Evolutionary conservation across 2,797 vertebrate species (phyloP).

Genomic region (Falco berigora): DNA sequence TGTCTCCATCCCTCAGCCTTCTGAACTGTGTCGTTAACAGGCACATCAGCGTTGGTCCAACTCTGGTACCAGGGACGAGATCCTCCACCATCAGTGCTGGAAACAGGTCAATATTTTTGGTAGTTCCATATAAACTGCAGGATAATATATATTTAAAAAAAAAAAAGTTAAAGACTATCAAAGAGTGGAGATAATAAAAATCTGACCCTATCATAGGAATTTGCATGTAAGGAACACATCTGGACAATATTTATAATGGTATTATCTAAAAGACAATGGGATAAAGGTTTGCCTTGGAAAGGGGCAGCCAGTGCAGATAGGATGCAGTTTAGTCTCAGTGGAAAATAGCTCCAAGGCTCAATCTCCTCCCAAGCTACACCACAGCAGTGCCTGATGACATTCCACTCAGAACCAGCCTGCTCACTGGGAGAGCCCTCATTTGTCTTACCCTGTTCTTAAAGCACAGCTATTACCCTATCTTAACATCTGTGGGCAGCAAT

Average conservation of each 20-base stretch:
- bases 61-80: constrained; percentile 68
- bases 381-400: not conserved
- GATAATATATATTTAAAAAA: not conserved
- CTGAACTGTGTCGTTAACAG: constrained; percentile 66
- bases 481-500: not conserved
- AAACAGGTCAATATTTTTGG: constrained; percentile 74
- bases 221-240: not conserved
- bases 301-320: not conserved
- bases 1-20: constrained; percentile 71
- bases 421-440: not conserved
- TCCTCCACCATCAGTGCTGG: constrained; percentile 74
- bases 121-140: constrained; percentile 70
- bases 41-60: constrained; percentile 70
- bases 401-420: not conserved
- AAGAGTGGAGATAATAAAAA: not conserved
- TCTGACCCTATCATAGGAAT: not conserved
- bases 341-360: constrained; percentile 27
- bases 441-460: not conserved
- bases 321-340: not conserved
- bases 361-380: not conserved
- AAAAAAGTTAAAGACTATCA: not conserved
- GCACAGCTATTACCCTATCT: not conserved
- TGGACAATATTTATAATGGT: not conserved
- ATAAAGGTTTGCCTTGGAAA: not conserved
- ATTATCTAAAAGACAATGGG: not conserved